phyloP scores from a whole-genome alignment of 2,888 invertebrate genomes.

The Oxycera nigricornis region DNA sequence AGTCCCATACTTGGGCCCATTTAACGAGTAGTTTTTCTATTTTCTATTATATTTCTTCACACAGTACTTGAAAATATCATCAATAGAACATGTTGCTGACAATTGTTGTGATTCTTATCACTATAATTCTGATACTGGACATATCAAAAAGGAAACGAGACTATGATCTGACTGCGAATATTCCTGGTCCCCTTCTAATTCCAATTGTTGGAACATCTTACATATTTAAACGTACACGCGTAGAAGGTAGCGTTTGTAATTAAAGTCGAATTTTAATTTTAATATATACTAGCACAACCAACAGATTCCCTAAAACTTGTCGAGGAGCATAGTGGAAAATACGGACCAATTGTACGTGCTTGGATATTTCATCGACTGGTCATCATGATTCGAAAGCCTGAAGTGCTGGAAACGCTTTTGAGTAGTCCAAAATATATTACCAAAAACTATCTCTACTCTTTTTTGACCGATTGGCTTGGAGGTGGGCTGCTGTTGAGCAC shows the following conservation, averaged over 20 bases:
- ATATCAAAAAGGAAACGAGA: background rate
- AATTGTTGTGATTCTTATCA: background rate
- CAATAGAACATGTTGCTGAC: background rate
- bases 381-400: background rate
- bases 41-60: too few species aligned
- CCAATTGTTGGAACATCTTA: background rate
- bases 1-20: too few species aligned
- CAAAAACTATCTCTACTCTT: conserved; percentile 54
- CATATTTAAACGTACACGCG: background rate
- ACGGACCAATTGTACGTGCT: conserved; percentile 2
- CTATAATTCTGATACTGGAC: background rate
- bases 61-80: too few species aligned
- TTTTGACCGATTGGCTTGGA: conserved; percentile 56
- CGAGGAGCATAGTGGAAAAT: background rate
- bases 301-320: background rate
- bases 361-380: conserved; percentile 3
- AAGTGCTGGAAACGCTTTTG: background rate
- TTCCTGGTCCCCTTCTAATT: background rate
- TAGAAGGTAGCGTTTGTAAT: background rate
- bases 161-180: background rate
- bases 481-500: conserved; percentile 55
- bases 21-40: too few species aligned
- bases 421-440: conserved; percentile 53
- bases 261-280: background rate
- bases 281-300: background rate